phyloP scores from a whole-genome alignment of 1,140 invertebrate species.

The Scaptomyza pallida region DNA sequence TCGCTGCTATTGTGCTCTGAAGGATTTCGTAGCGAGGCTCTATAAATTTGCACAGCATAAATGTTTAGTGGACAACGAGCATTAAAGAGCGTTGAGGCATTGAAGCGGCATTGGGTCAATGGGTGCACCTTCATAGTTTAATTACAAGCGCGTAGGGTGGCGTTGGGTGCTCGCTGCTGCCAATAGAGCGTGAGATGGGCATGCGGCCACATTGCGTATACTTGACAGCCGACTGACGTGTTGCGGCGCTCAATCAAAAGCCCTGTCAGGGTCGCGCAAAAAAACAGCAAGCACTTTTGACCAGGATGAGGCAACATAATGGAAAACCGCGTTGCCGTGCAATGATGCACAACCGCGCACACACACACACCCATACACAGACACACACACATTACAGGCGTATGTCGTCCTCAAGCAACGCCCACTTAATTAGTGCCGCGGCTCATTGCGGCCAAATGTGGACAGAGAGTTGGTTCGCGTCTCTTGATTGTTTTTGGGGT shows the following conservation, averaged over 20 bases:
- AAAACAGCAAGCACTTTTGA: conserved; percentile 31
- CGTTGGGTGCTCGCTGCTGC: conserved; percentile 8
- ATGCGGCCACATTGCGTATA: conserved; percentile 55
- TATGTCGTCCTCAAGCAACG: conserved; percentile 20
- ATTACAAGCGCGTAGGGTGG: conserved; percentile 46
- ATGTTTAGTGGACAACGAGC: conserved; percentile 21
- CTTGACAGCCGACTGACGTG: conserved; percentile 65
- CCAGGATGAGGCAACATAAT: conserved; percentile 28
- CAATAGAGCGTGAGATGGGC: conserved; percentile 27
- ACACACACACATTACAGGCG: background rate
- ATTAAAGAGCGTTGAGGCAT: background rate
- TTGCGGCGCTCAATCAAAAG: conserved; percentile 71
- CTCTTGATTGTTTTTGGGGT: conserved; percentile 79
- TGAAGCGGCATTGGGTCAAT: conserved; percentile 28
- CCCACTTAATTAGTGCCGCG: conserved; percentile 77
- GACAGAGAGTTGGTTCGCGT: conserved; percentile 15
- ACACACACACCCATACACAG: conserved; percentile 1
- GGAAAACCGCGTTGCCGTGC: conserved; percentile 42
- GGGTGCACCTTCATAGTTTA: conserved; percentile 39
- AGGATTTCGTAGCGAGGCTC: conserved; percentile 40
- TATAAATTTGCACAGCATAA: conserved; percentile 47
- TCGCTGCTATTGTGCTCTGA: conserved; percentile 41
- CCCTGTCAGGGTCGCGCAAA: conserved; percentile 61
- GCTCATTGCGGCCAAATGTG: conserved; percentile 56
- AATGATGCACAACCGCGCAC: conserved; percentile 27